Evolutionary conservation across 1,140 invertebrate genomes (phyloP), one percentile per base, ranked within the genome.

Genomic region (Drosophila kepulauana): DNA sequence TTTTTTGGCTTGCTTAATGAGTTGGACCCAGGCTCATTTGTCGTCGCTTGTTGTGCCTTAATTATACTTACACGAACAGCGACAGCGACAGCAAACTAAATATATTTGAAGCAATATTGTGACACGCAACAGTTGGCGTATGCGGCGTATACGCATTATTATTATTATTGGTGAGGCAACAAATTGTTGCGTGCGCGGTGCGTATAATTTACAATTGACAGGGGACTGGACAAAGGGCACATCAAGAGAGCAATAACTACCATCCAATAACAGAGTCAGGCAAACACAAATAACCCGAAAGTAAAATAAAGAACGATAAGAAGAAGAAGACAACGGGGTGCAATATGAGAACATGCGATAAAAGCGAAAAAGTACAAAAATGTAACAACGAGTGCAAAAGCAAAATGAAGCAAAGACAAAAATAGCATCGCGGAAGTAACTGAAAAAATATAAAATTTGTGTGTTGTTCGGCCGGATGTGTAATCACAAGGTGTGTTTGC

Each of bases 321-420:
- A 7, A 16, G 41, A 3, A 43, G 41, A 43, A 5, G 7, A 52
- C 28, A 59, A 59, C 15, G 38, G 51, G 48, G 61, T 64, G 68
- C 59, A 72, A 72, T 46, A 65, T 66, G 68, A 77, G 61, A 57
- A 73, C 75, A 73, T 77, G 75, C 75, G 33, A 64, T 64, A 63
- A 51, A 75, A 69, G 35, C 35, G 35, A 38, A 38, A 38, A 38
- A 38, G 35, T 38, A 10, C 35, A 10, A 35, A 41, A 41, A 15
- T 35, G 20, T 28, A 20, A 64, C 52, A 59, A 65, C 38, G 58
- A 38, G 61, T 71, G 72, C 66, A 63, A 49, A 54, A 61, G 49
- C 65, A 69, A 69, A 69, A 70, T 63, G 73, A 71, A 65, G 73
- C 68, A 71, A 71, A 71, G 41, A 64, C 59, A 75, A 71, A 75